Base-by-base conservation (phyloP, 2,113 vertebrate genomes). In the Tylochromis polylepis region DNA sequence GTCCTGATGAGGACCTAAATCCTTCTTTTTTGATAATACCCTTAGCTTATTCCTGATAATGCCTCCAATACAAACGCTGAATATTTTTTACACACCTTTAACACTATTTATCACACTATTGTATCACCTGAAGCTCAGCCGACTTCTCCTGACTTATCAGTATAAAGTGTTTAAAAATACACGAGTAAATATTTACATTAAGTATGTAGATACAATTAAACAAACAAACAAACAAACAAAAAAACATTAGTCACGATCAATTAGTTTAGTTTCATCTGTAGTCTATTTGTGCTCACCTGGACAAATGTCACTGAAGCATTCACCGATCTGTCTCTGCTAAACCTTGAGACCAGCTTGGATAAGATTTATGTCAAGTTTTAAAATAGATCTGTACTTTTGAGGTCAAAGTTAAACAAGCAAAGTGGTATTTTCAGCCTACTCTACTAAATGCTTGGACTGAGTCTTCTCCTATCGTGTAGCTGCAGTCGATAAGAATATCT, bases 391-490 rank as follows among this genome's bases (percentile, higher is more conserved):
- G 36, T 90, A 55, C 57, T 88, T 91, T 12, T 34, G 34, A 77
- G 88, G 87, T 90, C 55, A 86, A 43, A 78, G 79, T 87, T 85
- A 53, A 87, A 83, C 81, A 81, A 82, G 79, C 79, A 80, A 82
- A 85, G 38, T 77, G 9, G 24, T 60, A 38, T 85, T 88, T 91
- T 81, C 8, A 36, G 34, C 15, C 24, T 79, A 79, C 80, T 83
- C 77, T 34, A 67, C 67, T 81, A 89, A 81, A 88, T 79, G 75
- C 85, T 85, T 62, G 31, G 34, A 56, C 43, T 62, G 51, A 60
- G 43, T 62, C 85, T 38, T 83, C 59, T 3, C 65, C 29, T 83
- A 34, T 59, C 8, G 2, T 84, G 67, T 31, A 43, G 43, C 75
- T 51, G 72, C 72, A 60, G 81, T 78, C 1, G 12, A 62, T 67